Evolutionary conservation across 2,113 vertebrate species (phyloP).

Genomic region (Anguilla japonica): DNA sequence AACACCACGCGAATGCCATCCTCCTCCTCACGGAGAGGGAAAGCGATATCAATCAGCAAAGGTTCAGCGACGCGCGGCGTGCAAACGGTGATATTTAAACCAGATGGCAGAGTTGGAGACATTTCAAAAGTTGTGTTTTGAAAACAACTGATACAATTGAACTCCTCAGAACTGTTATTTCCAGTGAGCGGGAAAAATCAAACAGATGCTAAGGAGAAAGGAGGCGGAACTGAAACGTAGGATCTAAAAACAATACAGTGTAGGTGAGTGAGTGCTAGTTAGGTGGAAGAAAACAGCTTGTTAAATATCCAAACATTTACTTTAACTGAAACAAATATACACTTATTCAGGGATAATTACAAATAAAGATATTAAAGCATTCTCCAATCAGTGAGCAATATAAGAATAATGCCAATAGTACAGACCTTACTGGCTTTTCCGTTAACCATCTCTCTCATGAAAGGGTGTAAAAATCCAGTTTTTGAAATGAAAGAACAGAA

Average conservation of each 20-base stretch:
- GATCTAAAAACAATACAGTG: neutral
- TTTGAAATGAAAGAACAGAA: too few species aligned
- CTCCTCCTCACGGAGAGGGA: neutral
- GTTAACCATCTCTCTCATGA: too few species aligned
- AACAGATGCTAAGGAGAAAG: neutral
- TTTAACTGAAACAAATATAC: neutral
- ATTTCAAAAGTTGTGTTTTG: conserved; percentile 1
- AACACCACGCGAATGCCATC: neutral
- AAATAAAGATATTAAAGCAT: neutral
- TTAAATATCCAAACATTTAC: neutral
- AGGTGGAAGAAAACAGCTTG: too few species aligned
- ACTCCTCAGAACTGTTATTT: neutral
- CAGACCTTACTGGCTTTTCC: too few species aligned
- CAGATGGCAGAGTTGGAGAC: neutral
- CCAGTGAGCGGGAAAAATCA: neutral
- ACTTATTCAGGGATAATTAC: neutral
- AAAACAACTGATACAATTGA: conserved; percentile 1
- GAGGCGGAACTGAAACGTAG: neutral
- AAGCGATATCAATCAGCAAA: conserved; percentile 10
- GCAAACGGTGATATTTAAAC: conserved; percentile 38
- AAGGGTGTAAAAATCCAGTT: too few species aligned
- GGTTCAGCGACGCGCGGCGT: neutral
- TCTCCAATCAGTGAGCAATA: too few species aligned
- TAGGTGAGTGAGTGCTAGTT: neutral
- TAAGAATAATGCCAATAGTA: too few species aligned